Evolutionary conservation across 2,888 invertebrate species (phyloP), one percentile per base, ranked within the genome.

Genomic region (Arrhopalites spinosus): DNA sequence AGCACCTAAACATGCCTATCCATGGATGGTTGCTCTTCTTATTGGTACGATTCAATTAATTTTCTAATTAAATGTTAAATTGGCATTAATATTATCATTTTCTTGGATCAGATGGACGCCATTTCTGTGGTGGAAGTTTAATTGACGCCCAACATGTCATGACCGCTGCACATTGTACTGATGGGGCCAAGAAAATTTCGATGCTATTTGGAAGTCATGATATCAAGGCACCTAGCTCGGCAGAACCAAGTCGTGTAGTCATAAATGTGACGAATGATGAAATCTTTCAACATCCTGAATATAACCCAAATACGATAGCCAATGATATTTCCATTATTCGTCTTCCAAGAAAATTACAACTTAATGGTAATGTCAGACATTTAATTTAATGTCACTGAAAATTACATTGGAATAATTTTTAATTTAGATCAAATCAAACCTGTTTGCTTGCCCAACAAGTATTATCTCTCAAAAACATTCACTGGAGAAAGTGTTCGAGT

Each of bases 111-210:
- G 82, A 83, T 47, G 79, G 79, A 8, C 66, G 78, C 47, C 79
- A 78, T 68, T 81, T 83, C 66, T 83, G 82, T 69, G 82, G 81
- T n/a, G 71, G 59, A 23, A 7, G 3, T 11, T 36, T 81, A 3
- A 82, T 82, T 70, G 80, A 81, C 50, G 71, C 77, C n/a, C 78
- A 77, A 27, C 78, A 82, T 50, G 78, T 82, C 17, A 29, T 82
- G 36, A 82, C 82, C 0, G 82, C 82, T 23, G 83, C 83, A 30
- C 83, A 83, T 78, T 83, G 83, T 63, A 82, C 82, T 5, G 81
- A 82, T 68, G 79, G 78, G 11, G 81, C 81, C 17, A 78, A 79
- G 71, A 66, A 63, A 63, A 77, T 83, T 27, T 79, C 79, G 17
- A 78, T 81, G 20, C 77, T 81, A 11, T 53, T 82, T 13, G 83